Percentiles rank a stretch among this genome's conserved stretches.
These are phyloP conservation scores for Drosophila teissieri DNA, from an alignment of 1,140 invertebrate genomes.

Conservation along the genomic window DNA sequence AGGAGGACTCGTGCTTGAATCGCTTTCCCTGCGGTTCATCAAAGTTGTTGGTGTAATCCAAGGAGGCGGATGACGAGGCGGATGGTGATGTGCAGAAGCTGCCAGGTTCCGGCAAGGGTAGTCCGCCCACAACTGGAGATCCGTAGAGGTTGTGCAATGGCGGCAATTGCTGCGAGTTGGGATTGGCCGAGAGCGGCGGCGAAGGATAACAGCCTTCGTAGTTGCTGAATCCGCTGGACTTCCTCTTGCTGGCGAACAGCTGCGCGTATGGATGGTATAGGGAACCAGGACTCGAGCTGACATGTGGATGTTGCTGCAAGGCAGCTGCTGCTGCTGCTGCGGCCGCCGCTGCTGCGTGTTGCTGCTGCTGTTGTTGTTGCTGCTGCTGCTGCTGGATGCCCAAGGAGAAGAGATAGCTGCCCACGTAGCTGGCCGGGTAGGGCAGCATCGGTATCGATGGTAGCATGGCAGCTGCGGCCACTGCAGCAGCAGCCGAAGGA, in stretches of 20 bases:
- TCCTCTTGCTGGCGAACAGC: constrained; percentile 68
- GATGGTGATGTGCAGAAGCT: constrained; percentile 78
- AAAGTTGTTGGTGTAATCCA: constrained; percentile 53
- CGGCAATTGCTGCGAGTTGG: constrained; percentile 45
- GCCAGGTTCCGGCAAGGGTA: constrained; percentile 58
- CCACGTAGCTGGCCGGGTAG: constrained; percentile 87
- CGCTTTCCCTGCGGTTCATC: constrained; percentile 71
- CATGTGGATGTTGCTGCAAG: constrained; percentile 52
- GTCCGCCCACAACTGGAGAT: constrained; percentile 11
- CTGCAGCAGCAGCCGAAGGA: constrained; percentile 77
- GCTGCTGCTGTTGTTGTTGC: constrained; percentile 62
- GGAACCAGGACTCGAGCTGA: constrained; percentile 41
- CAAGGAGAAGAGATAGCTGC: constrained; percentile 87
- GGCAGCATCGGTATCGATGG: constrained; percentile 86
- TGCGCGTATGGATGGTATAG: constrained; percentile 77
- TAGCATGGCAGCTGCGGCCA: constrained; percentile 82
- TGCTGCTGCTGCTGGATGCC: constrained; percentile 87
- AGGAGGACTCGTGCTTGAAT: constrained; percentile 74
- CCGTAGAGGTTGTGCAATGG: constrained; percentile 51
- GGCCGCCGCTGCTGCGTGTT: constrained; percentile 66
- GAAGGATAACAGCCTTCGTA: constrained; percentile 82
- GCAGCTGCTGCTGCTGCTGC: constrained; percentile 52
- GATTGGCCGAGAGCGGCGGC: constrained; percentile 77
- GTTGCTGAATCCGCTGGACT: constrained; percentile 53
- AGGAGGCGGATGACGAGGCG: constrained; percentile 68